Conservation (phyloP, 2,888 invertebrate species). For the Syrista parreyssii region DNA sequence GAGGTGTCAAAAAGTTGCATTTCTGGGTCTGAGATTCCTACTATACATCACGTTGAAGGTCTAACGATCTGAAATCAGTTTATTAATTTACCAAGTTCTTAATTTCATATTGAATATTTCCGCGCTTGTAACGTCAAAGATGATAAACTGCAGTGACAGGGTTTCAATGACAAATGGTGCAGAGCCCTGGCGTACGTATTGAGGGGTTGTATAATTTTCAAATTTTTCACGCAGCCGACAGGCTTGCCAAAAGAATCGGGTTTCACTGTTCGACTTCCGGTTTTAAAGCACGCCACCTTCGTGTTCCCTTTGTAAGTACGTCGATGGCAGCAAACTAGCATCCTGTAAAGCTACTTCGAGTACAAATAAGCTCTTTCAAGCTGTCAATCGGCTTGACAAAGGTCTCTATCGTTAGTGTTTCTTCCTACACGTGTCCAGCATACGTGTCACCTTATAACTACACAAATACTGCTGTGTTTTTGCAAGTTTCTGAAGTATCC, state of each 20-base stretch:
- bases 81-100: background rate
- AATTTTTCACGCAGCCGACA: slow-evolving; percentile 29
- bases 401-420: slow-evolving; percentile 29
- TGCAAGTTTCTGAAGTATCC: background rate
- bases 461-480: background rate
- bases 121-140: background rate
- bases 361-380: slow-evolving; percentile 33
- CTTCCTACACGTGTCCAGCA: slow-evolving; percentile 19
- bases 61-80: background rate
- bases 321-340: background rate
- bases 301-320: background rate
- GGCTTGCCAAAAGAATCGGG: slow-evolving; percentile 17
- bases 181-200: background rate
- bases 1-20: background rate
- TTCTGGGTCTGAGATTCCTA: no score
- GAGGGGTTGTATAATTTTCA: slow-evolving; percentile 32
- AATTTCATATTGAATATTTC: background rate
- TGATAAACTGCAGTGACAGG: background rate
- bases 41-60: no score
- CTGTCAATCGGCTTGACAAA: slow-evolving; percentile 37
- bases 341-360: background rate
- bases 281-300: background rate
- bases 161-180: background rate
- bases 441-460: slow-evolving; percentile 3
- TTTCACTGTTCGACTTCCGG: slow-evolving; percentile 24